These are phyloP conservation scores for Synchiropus splendidus DNA, from an alignment of 2,113 vertebrate genomes.

Conservation along the genomic window DNA sequence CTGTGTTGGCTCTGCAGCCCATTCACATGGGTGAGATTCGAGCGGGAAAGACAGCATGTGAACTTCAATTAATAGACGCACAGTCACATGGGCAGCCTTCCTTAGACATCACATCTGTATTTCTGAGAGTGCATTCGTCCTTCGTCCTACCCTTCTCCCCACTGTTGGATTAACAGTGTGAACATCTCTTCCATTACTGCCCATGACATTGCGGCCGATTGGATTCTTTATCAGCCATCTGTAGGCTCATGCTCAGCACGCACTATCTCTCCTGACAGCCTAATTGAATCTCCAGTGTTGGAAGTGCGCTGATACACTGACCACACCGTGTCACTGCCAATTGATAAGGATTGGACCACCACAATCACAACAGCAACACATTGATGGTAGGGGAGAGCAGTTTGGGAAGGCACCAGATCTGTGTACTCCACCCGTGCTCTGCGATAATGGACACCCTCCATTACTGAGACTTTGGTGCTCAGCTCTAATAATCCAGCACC, in stretches of 20 bases:
- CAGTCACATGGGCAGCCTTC: not conserved
- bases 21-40: not conserved
- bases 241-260: conserved; percentile 20
- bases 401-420: conserved; percentile 16
- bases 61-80: not conserved
- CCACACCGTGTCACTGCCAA: conserved; percentile 47
- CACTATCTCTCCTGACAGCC: conserved; percentile 41
- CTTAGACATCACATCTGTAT: not conserved
- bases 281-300: conserved; percentile 64
- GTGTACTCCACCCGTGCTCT: conserved; percentile 27
- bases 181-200: conserved; percentile 52
- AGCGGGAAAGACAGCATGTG: not conserved
- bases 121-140: conserved; percentile 14
- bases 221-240: conserved; percentile 61
- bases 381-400: conserved; percentile 39
- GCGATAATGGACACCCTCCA: conserved; percentile 40
- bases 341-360: conserved; percentile 47
- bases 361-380: conserved; percentile 31
- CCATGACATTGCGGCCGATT: conserved; percentile 54
- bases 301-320: conserved; percentile 49
- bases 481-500: conserved; percentile 25
- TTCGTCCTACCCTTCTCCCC: conserved; percentile 45
- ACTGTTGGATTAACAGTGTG: conserved; percentile 5
- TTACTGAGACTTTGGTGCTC: conserved; percentile 34
- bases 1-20: no score